phyloP scores from a whole-genome alignment of 2,888 invertebrate genomes.

The Dolichopus griseipennis region DNA sequence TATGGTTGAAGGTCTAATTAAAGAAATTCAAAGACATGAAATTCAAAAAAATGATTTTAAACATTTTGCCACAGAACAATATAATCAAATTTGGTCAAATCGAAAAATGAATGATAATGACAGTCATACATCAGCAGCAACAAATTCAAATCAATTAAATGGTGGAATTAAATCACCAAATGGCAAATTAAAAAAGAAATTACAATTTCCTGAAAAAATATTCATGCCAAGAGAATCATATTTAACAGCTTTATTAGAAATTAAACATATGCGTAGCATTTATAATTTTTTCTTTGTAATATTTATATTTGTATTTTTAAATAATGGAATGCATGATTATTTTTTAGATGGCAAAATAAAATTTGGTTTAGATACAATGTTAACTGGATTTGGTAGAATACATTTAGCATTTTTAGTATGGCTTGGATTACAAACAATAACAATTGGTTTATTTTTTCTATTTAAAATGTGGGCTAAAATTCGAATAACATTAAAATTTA shows the following conservation, averaged over 20 bases:
- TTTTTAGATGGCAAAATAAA: slow-evolving; percentile 57
- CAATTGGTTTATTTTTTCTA: slow-evolving; percentile 41
- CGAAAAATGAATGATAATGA: slow-evolving; percentile 16
- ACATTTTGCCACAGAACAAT: slow-evolving; percentile 26
- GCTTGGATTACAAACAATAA: slow-evolving; percentile 44
- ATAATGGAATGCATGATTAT: slow-evolving; percentile 64
- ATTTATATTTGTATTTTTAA: slow-evolving; percentile 60
- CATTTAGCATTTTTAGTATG: slow-evolving; percentile 51
- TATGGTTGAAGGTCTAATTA: slow-evolving; percentile 37
- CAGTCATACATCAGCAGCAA: too few relatives aligned
- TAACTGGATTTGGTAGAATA: slow-evolving; percentile 52
- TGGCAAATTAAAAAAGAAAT: slow-evolving; percentile 14
- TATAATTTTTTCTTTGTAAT: slow-evolving; percentile 78
- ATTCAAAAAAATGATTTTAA: slow-evolving; percentile 35
- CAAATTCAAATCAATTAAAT: slow-evolving; percentile 10
- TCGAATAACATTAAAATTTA: slow-evolving; percentile 26
- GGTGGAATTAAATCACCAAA: neutral
- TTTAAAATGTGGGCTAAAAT: slow-evolving; percentile 47
- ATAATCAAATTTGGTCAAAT: slow-evolving; percentile 22
- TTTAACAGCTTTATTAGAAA: slow-evolving; percentile 68
- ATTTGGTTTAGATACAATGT: slow-evolving; percentile 53
- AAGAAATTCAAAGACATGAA: slow-evolving; percentile 35
- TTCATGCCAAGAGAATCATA: slow-evolving; percentile 68
- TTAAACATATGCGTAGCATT: slow-evolving; percentile 71
- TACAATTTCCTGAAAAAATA: slow-evolving; percentile 50